phyloP scores from a whole-genome alignment of 1,140 invertebrate genomes.

The Drosophila santomea region DNA sequence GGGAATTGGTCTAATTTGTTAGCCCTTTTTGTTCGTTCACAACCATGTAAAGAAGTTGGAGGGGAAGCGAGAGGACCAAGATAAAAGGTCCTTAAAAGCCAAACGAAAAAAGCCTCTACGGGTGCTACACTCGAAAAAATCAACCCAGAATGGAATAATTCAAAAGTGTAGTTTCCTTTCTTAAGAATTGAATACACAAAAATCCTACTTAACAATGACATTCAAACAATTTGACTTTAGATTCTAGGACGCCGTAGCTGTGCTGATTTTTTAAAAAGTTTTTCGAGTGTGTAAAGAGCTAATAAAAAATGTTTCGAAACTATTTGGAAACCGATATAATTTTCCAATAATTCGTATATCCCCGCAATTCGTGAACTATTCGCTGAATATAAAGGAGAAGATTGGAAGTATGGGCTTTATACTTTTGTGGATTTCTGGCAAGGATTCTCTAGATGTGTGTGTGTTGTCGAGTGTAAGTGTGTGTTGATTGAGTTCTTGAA shows the following conservation, averaged over 20 bases:
- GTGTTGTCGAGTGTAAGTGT: not conserved
- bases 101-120: not conserved
- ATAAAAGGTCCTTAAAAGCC: constrained; percentile 28
- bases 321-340: constrained; percentile 1
- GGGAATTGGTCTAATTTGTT: constrained; percentile 37
- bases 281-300: not conserved
- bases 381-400: constrained; percentile 19
- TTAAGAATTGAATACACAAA: no score
- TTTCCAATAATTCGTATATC: constrained; percentile 8
- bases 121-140: constrained; percentile 2
- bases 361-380: constrained; percentile 16
- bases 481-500: constrained; percentile 8
- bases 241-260: no score
- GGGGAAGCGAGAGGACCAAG: constrained; percentile 18
- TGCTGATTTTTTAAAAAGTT: no score
- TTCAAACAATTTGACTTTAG: no score
- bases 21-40: constrained; percentile 46
- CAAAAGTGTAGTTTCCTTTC: not conserved
- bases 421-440: constrained; percentile 21
- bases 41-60: constrained; percentile 61
- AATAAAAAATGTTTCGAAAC: not conserved
- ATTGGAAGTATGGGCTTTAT: constrained; percentile 19
- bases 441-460: constrained; percentile 15
- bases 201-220: not conserved
- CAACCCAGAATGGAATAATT: not conserved